Base-by-base conservation (phyloP, 2,797 vertebrate species). In the Amphiprion clarkii region DNA sequence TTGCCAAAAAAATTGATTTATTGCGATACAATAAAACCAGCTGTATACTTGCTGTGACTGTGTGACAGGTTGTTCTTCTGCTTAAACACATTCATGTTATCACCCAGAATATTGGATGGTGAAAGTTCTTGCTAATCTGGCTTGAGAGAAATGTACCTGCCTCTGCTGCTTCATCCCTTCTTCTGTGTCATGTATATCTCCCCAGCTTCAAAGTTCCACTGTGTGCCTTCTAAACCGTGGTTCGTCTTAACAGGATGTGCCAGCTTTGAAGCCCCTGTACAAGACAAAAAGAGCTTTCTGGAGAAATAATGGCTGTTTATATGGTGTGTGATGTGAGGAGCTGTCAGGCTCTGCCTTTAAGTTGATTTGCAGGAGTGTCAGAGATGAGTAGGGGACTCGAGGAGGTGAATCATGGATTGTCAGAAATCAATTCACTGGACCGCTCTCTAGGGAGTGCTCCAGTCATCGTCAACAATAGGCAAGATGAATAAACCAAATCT, bases 241-340 rank as follows among this genome's bases (percentile, higher is more conserved):
- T 76, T 87, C 61, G 16, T 88, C 82, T 89, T 85, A 79, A 81
- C 82, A 75, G 66, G 77, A 87, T 52, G 56, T 64, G 79, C 42
- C 46, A 67, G 71, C 89, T 92, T 92, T 94, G 91, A 94, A 93
- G 80, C 75, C 31, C 70, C 67, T 12, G 2, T 66, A 70, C 68
- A 82, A 94, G 90, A 94, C 92, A 93, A 93, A 93, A 93, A 91
- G 87, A 90, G 89, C 86, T 88, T 92, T 94, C 86, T 87, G 85
- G 86, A 89, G 92, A 93, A 95, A 93, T 94, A 93, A 94, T 90
- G 90, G 88, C 82, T 93, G 93, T 94, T 95, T 93, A 91, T 94
- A 90, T 89, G 88, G 81, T 86, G 77, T 67, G 79, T 46, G 84
- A 92, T 81, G 91, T 89, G 92, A 92, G 89, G 67, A 88, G 87